Evolutionary conservation across 2,113 vertebrate species (phyloP).

Genomic region (Crotalus tigris): DNA sequence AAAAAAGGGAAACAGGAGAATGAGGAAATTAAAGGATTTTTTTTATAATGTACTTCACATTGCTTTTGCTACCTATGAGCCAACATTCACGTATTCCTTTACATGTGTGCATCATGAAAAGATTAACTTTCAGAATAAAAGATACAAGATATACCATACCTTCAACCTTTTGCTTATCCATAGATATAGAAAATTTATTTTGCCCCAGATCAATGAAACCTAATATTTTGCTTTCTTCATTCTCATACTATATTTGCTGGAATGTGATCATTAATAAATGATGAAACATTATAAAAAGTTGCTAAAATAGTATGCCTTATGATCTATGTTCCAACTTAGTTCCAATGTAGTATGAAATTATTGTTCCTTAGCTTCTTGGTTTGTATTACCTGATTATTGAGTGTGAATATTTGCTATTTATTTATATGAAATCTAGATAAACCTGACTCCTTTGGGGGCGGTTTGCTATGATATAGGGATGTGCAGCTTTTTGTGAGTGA

Average conservation of each 20-base stretch:
- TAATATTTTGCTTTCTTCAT: neutral
- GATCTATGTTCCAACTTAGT: neutral
- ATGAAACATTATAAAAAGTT: neutral
- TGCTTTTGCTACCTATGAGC: neutral
- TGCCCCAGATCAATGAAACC: neutral
- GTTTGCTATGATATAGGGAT: neutral
- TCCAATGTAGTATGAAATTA: neutral
- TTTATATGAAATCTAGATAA: neutral
- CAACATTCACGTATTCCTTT: neutral
- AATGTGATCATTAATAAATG: neutral
- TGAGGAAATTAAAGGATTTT: neutral
- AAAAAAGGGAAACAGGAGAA: neutral
- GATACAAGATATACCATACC: neutral
- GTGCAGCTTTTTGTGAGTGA: neutral
- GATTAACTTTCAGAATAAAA: slow-evolving; percentile 8
- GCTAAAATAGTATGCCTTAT: neutral
- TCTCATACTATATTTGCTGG: neutral
- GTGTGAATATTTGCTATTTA: neutral
- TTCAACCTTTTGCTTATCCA: neutral
- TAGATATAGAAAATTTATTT: neutral
- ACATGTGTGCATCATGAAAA: neutral
- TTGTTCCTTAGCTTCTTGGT: neutral
- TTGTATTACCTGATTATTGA: neutral
- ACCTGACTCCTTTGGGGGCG: neutral
- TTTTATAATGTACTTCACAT: neutral